Percentiles rank a stretch among this genome's conserved stretches.
Evolutionary conservation across 2,797 vertebrate genomes (phyloP).

Genomic region (Eulemur rubriventer): DNA sequence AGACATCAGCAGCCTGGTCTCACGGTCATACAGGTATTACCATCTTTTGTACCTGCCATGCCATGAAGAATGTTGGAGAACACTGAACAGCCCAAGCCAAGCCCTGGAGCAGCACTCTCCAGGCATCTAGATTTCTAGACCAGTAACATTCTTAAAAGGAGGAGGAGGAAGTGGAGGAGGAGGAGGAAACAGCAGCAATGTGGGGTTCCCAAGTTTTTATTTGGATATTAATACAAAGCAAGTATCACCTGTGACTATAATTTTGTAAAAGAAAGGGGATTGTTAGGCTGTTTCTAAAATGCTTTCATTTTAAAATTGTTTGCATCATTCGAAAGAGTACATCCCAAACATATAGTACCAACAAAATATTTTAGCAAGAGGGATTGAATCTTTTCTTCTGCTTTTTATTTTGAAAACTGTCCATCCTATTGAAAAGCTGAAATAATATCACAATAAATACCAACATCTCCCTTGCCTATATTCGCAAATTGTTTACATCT

Average conservation of each 20-base stretch:
- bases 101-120: neutral
- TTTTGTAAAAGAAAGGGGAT: neutral
- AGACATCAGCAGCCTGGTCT: neutral
- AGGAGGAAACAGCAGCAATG: neutral
- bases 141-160: neutral
- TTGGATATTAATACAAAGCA: neutral
- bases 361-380: neutral
- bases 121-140: neutral
- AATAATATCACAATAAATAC: neutral
- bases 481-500: neutral
- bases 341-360: neutral
- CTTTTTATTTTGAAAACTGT: neutral
- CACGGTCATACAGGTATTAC: neutral
- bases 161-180: neutral
- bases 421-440: neutral
- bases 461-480: neutral
- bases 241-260: neutral
- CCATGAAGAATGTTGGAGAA: neutral
- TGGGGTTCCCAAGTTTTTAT: neutral
- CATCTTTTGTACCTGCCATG: neutral
- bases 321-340: neutral
- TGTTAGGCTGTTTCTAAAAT: neutral
- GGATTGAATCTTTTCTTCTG: neutral
- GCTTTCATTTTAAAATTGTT: neutral
- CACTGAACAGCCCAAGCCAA: neutral